Evolutionary conservation across 35 echinoderm and acorn worm species (phyloP), one percentile per base, ranked within the genome.

Genomic region (Ophiothrix spiculata): DNA sequence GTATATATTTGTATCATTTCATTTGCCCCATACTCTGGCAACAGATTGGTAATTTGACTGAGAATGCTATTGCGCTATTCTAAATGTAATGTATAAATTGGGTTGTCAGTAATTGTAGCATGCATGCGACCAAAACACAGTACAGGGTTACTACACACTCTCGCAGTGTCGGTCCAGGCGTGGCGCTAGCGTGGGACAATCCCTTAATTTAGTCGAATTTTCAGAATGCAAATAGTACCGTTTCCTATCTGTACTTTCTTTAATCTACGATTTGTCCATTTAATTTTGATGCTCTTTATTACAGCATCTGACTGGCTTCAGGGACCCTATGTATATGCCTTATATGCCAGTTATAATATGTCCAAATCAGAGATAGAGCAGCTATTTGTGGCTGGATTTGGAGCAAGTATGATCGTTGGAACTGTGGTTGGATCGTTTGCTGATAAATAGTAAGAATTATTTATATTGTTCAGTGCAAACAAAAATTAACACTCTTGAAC

Each of bases 361-460:
- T 76, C 88, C 41, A 40, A 80, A 32, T 73, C 39, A 21, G 69
- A 90, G 37, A 90, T 90, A 38, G 80, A 90, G 75, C 79, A 83
- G 23, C 74, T 90, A 12, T 90, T 90, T 78, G 88, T 90, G 4
- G 88, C 64, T 36, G 88, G 88, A 13, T 90, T 90, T 39, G 88
- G 88, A 33, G 63, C 88, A 1, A 90, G 88, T 38, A 90, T 90
- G 88, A 35, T 90, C 13, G 40, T 90, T 83, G 88, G 88, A 33
- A 90, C 88, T 25, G 69, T 90, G 25, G 80, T 90, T 42, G 88
- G 88, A 32, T 90, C 88, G 36, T 77, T 90, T 78, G 88, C 88
- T 36, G 88, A 90, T 33, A 90, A 84, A 84, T 90, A 84, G 88
- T 90, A 78, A 90, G 88, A 69, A n/a, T n/a, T n/a, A n/a, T n/a